Base-by-base conservation (phyloP, 2,797 vertebrate species). In the Champsocephalus gunnari region DNA sequence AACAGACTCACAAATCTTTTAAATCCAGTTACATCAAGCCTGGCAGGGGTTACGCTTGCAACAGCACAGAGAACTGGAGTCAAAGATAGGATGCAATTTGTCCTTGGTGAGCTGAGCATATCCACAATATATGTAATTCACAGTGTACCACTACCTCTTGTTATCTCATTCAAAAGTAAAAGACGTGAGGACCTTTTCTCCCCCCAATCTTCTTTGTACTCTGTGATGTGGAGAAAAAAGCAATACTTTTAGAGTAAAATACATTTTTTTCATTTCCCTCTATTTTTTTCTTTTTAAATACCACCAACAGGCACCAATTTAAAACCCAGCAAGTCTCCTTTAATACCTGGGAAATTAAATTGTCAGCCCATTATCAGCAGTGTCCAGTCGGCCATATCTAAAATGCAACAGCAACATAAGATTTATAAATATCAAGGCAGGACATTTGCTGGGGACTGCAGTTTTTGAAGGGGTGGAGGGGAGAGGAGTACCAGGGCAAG, bases 271-370 rank as follows among this genome's bases (percentile, higher is more conserved):
- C 67, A 60, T 73, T 74, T n/a, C 21, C 45, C 14, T 65, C 13
- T 34, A 12, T 41, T 44, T 63, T 47, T n/a, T 63, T 73, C 19
- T 85, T 68, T 77, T 79, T 74, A 79, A 91, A 93, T 87, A 84
- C 90, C 89, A 84, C 89, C 88, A 88, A 88, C 82, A 51, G 91
- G 81, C 79, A 85, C 73, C 85, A 93, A 94, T 93, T 94, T 86
- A 88, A 91, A 93, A 90, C 75, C 82, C 90, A 90, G 92, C 89
- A 89, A 90, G 93, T 90, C 68, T 86, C 82, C 87, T 90, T 89
- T 92, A 92, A 93, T 90, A 93, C 90, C 80, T 88, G 77, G 85
- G 81, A 93, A 94, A 94, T 93, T 90, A 91, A 94, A 93, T 87
- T 89, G 88, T 84, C 48, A 59, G 72, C 47, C 79, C 77, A 93